These are phyloP conservation scores for Uria aalge DNA, from an alignment of 2,113 vertebrate species.

Conservation along the genomic window DNA sequence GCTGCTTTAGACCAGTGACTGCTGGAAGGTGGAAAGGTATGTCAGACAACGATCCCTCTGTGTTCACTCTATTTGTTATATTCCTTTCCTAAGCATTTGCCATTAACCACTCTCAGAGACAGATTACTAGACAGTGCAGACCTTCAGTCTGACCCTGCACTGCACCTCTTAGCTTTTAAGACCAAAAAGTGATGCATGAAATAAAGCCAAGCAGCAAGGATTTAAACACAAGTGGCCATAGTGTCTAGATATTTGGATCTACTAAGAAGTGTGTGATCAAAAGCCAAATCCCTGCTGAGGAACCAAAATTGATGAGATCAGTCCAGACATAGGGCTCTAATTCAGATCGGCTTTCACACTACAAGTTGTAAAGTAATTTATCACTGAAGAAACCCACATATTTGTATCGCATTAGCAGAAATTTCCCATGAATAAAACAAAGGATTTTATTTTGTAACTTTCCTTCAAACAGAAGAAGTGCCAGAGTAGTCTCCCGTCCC, in stretches of 20 bases:
- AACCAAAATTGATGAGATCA: constrained; percentile 49
- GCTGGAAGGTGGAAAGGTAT: neutral
- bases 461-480: neutral
- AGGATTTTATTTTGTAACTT: constrained; percentile 51
- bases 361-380: constrained; percentile 49
- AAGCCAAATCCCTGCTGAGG: constrained; percentile 42
- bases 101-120: neutral
- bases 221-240: constrained; percentile 41
- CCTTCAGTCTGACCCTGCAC: neutral
- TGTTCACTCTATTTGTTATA: neutral
- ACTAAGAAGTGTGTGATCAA: constrained; percentile 31
- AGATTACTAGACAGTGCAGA: constrained; percentile 18
- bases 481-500: neutral
- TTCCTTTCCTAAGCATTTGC: neutral
- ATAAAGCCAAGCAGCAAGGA: constrained; percentile 40
- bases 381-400: constrained; percentile 33
- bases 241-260: constrained; percentile 32
- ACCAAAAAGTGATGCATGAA: constrained; percentile 35
- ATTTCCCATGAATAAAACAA: constrained; percentile 55
- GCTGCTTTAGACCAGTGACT: neutral
- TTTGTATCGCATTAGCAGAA: constrained; percentile 41
- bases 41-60: neutral
- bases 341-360: constrained; percentile 47
- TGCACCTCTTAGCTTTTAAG: constrained; percentile 35
- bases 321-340: constrained; percentile 15